A percentile compares a stretch with the other conserved stretches of the same genome.
These are phyloP conservation scores for Protophormia terraenovae DNA, from an alignment of 2,888 invertebrate genomes.

Conservation along the genomic window DNA sequence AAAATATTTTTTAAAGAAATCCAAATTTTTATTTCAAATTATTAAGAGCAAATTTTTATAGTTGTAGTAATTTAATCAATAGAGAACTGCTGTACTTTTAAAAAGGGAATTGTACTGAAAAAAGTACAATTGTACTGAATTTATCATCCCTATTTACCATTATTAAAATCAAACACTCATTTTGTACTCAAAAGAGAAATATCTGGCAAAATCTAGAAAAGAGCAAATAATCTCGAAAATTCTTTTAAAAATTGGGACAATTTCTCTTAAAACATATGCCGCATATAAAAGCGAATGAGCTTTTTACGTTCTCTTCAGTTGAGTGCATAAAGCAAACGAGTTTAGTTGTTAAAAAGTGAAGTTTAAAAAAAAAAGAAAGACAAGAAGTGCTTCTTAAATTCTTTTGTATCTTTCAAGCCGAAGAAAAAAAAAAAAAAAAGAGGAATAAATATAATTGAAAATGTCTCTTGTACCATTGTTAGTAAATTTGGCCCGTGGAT, in stretches of 20 bases:
- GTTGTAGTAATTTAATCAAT: too few relatives aligned
- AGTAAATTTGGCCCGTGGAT: constrained; percentile 67
- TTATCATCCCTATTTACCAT: too few relatives aligned
- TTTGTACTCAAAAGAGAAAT: background rate
- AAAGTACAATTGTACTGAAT: too few relatives aligned
- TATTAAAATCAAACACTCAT: background rate
- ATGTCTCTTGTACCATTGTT: constrained; percentile 73
- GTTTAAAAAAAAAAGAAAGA: background rate
- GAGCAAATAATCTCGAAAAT: background rate
- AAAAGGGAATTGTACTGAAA: too few relatives aligned
- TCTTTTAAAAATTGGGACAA: background rate
- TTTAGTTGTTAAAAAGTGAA: background rate
- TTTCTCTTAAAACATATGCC: background rate
- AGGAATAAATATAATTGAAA: constrained; percentile 5
- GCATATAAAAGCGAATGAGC: constrained; percentile 33
- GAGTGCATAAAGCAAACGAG: constrained; percentile 7
- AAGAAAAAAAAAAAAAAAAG: background rate
- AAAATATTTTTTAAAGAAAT: too few relatives aligned
- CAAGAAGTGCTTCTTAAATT: constrained; percentile 4
- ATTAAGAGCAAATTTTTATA: too few relatives aligned
- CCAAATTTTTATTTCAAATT: too few relatives aligned
- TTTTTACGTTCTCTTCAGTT: constrained; percentile 40
- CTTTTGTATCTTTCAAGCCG: background rate
- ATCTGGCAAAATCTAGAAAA: background rate
- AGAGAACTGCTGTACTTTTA: too few relatives aligned